These are phyloP conservation scores for Menidia beryllina DNA, from an alignment of 2,113 vertebrate genomes.

Conservation along the genomic window DNA sequence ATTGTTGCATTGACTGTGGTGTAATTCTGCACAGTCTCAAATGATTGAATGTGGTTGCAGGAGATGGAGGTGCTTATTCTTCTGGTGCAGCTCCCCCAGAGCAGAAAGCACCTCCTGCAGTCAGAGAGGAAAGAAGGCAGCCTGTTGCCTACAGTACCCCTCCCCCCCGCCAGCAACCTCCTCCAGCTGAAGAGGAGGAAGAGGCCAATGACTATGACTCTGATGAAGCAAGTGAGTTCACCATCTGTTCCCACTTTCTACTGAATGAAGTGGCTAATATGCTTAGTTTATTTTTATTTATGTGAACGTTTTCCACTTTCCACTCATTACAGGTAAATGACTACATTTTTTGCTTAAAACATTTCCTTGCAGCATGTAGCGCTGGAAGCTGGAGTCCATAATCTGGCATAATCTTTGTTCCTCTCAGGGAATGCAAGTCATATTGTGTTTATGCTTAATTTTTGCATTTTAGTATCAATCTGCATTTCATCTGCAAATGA, in stretches of 20 bases:
- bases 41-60: slow-evolving; percentile 44
- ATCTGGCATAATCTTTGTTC: slow-evolving; percentile 26
- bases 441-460: slow-evolving; percentile 17
- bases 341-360: neutral
- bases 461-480: slow-evolving; percentile 35
- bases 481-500: slow-evolving; percentile 27
- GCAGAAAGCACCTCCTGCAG: slow-evolving; percentile 77
- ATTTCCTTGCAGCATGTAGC: slow-evolving; percentile 5
- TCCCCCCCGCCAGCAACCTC: slow-evolving; percentile 75
- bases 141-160: slow-evolving; percentile 58
- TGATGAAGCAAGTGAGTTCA: slow-evolving; percentile 92
- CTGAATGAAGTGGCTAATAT: slow-evolving; percentile 17
- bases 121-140: slow-evolving; percentile 84
- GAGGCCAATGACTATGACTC: slow-evolving; percentile 96
- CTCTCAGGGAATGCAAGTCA: slow-evolving; percentile 21
- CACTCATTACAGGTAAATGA: slow-evolving; percentile 16
- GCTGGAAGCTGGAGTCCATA: slow-evolving; percentile 1
- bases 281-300: slow-evolving; percentile 31
- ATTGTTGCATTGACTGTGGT: slow-evolving; percentile 2
- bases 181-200: slow-evolving; percentile 86
- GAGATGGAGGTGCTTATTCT: slow-evolving; percentile 67
- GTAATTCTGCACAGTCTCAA: slow-evolving; percentile 15
- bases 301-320: slow-evolving; percentile 3
- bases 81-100: slow-evolving; percentile 69
- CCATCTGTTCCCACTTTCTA: slow-evolving; percentile 36